Base-by-base conservation (phyloP, 2,888 invertebrate species). In the Odiellus spinosus region DNA sequence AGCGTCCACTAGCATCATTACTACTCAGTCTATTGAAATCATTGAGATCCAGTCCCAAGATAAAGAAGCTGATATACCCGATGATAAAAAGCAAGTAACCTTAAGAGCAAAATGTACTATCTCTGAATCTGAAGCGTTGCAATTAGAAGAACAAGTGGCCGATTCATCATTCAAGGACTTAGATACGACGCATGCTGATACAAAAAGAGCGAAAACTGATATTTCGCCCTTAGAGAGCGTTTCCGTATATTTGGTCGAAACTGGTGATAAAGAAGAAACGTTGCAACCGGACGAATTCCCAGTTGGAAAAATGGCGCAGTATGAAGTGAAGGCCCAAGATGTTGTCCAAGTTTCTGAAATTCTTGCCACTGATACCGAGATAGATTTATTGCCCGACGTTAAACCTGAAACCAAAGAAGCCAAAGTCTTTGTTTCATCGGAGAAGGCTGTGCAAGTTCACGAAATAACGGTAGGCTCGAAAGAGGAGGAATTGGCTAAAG, bases 221-320 rank as follows among this genome's bases (percentile, higher is more conserved):
- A 26, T 55, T 12, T 20, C 44, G 5, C 36, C 41, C 26, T 35
- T 48, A 17, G 46, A 55, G 38, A 47, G 47, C n/a, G 47, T 51
- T 12, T 46, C 51, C 17, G 49, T 56, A 21, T 49, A 46, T n/a
- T 55, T 54, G 44, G 42, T 58, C 15, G 45, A 49, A 35, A 47
- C 49, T 5, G 51, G 41, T 12, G 48, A 52, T 38, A 41, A 50
- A 20, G 54, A 55, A 38, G 44, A 44, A 4, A 44, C 43, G 21
- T 44, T 50, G 20, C 12, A 44, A 4, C 15, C 46, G 8, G 38
- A 44, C 57, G 58, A 53, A 59, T 61, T 21, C 56, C 59, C 45
- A 53, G 61, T 44, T 54, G 55, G 40, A 15, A 52, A 50, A 39
- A 53, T 40, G 39, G 49, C 55, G 19, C 43, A 55, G 39, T 36